Percentiles rank a stretch among this genome's conserved stretches.
These are phyloP conservation scores for Campoletis sonorensis DNA, from an alignment of 1,140 invertebrate species.

Conservation along the genomic window DNA sequence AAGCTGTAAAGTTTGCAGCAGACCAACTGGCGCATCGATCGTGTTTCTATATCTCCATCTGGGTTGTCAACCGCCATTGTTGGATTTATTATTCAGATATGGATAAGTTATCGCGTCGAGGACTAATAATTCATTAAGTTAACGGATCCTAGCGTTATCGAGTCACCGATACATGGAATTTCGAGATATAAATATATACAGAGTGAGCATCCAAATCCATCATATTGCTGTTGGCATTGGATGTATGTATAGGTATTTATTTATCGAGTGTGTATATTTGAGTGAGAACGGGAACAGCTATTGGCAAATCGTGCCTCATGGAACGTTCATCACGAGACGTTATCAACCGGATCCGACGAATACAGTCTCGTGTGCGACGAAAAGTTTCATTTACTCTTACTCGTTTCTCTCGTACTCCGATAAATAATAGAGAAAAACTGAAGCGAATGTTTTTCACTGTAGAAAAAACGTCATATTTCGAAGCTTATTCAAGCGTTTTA, in stretches of 20 bases:
- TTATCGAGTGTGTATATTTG: neutral
- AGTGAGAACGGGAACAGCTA: neutral
- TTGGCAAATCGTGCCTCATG: neutral
- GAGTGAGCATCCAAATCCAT: too few species aligned
- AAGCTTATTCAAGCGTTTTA: neutral
- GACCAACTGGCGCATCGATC: too few species aligned
- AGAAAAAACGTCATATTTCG: neutral
- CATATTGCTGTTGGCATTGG: too few species aligned
- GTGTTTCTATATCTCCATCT: constrained; percentile 31
- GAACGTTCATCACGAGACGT: neutral
- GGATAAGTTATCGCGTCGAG: constrained; percentile 62
- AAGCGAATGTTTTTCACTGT: neutral
- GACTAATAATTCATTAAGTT: constrained; percentile 68
- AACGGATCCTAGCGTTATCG: constrained; percentile 47
- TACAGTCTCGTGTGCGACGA: neutral
- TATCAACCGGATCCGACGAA: neutral
- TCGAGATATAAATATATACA: too few species aligned
- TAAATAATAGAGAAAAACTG: neutral
- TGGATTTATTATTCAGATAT: constrained; percentile 61
- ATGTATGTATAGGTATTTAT: neutral
- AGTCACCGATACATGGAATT: neutral
- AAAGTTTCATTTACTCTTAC: neutral
- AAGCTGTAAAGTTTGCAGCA: constrained; percentile 5
- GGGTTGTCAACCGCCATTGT: constrained; percentile 19
- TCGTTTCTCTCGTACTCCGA: neutral